Conservation (phyloP, 2,888 invertebrate genomes). For the Aphodius sticticus region DNA sequence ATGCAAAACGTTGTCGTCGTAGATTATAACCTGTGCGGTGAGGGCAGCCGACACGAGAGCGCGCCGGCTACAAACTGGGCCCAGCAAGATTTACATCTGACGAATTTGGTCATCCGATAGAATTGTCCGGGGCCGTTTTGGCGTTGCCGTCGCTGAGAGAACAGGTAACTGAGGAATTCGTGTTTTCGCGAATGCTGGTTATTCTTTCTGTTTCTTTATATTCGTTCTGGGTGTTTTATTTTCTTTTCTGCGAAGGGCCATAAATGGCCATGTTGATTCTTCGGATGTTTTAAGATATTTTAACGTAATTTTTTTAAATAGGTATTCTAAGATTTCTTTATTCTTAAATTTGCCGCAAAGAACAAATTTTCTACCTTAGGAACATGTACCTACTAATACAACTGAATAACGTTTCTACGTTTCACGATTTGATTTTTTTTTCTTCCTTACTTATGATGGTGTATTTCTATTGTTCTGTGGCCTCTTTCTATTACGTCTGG, state of each 20-base stretch:
- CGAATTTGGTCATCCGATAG: slow-evolving; percentile 33
- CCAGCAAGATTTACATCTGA: slow-evolving; percentile 33
- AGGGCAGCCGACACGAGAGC: slow-evolving; percentile 17
- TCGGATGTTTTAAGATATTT: neutral
- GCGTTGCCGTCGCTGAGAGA: slow-evolving; percentile 6
- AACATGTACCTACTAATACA: no score
- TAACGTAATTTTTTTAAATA: no score
- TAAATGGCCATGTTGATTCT: neutral
- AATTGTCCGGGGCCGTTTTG: slow-evolving; percentile 17
- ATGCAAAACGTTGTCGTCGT: slow-evolving; percentile 19
- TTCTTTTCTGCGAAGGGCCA: neutral
- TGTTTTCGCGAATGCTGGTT: slow-evolving; percentile 13
- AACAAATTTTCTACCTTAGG: no score
- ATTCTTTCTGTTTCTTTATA: neutral
- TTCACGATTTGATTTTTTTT: no score
- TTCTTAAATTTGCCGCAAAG: no score
- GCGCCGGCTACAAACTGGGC: slow-evolving; percentile 28
- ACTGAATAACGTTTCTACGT: no score
- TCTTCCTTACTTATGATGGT: no score
- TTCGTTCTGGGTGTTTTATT: neutral
- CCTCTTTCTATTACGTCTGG: no score
- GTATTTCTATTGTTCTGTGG: no score
- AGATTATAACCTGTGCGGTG: slow-evolving; percentile 16
- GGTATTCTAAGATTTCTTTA: no score
- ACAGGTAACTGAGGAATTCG: slow-evolving; percentile 19